Percentiles rank a stretch among this genome's conserved stretches.
Conservation (phyloP, 2,888 invertebrate species). For the Axea sp. region DNA sequence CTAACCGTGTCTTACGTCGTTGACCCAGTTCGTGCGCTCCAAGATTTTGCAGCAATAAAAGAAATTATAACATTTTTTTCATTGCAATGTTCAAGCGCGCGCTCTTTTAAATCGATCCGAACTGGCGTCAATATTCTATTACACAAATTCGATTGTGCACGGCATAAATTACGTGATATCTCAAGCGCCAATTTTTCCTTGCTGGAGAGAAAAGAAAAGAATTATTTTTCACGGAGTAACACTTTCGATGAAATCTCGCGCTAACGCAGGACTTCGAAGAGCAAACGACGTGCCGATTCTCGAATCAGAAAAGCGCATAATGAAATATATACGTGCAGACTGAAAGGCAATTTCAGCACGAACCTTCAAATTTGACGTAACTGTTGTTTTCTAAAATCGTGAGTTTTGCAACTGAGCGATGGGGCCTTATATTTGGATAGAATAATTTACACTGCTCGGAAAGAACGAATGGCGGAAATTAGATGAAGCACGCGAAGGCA, state of each 20-base stretch:
- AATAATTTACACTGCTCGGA: too few relatives aligned
- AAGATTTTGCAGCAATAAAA: conserved; percentile 29
- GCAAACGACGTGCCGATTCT: not conserved
- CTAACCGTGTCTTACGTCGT: conserved; percentile 54
- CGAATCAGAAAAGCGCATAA: not conserved
- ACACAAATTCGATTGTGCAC: conserved; percentile 29
- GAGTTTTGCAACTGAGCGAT: too few relatives aligned
- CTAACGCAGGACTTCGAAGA: conserved; percentile 1
- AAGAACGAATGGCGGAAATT: too few relatives aligned
- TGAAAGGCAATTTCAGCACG: too few relatives aligned
- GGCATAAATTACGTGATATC: conserved; percentile 39
- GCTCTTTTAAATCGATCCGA: too few relatives aligned
- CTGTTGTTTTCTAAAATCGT: too few relatives aligned
- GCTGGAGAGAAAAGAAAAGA: not conserved
- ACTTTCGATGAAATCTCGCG: conserved; percentile 11
- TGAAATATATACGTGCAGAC: too few relatives aligned
- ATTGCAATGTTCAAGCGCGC: conserved; percentile 7
- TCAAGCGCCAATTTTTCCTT: conserved; percentile 11
- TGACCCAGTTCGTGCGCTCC: conserved; percentile 53
- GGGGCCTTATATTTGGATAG: too few relatives aligned
- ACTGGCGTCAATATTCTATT: conserved; percentile 53
- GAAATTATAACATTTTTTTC: conserved; percentile 48
- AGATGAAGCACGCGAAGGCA: too few relatives aligned
- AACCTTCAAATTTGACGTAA: too few relatives aligned
- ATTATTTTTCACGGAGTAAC: conserved; percentile 15